phyloP scores from a whole-genome alignment of 1,140 invertebrate species.

The Cataglyphis hispanica region DNA sequence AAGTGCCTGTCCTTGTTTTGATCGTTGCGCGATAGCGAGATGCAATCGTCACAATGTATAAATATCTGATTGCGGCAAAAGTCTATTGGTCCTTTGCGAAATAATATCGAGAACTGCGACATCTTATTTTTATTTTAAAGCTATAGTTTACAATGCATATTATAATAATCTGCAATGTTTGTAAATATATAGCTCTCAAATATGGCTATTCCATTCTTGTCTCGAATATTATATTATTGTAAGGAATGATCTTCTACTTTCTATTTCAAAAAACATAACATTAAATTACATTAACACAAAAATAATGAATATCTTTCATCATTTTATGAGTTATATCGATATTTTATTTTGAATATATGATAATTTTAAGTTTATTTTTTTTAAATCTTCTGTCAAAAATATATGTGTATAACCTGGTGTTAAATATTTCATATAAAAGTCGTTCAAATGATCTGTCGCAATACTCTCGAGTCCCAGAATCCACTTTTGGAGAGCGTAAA shows the following conservation, averaged over 20 bases:
- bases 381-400: background rate
- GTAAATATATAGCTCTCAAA: background rate
- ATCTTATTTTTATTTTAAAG: conserved; percentile 25
- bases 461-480: background rate
- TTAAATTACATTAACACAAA: too few relatives aligned
- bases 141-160: background rate
- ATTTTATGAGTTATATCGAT: background rate
- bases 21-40: background rate
- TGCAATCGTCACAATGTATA: background rate
- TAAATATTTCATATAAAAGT: background rate
- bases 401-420: background rate
- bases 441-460: background rate
- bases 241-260: background rate
- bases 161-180: background rate
- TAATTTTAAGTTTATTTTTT: background rate
- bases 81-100: background rate
- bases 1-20: conserved; percentile 40
- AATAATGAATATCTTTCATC: background rate
- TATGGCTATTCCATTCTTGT: background rate
- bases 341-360: background rate
- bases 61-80: conserved; percentile 13
- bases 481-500: background rate
- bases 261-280: background rate
- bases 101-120: background rate
- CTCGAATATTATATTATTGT: background rate